These are phyloP conservation scores for Sceloporus tristichus DNA, from an alignment of 2,113 vertebrate species.

Conservation along the genomic window DNA sequence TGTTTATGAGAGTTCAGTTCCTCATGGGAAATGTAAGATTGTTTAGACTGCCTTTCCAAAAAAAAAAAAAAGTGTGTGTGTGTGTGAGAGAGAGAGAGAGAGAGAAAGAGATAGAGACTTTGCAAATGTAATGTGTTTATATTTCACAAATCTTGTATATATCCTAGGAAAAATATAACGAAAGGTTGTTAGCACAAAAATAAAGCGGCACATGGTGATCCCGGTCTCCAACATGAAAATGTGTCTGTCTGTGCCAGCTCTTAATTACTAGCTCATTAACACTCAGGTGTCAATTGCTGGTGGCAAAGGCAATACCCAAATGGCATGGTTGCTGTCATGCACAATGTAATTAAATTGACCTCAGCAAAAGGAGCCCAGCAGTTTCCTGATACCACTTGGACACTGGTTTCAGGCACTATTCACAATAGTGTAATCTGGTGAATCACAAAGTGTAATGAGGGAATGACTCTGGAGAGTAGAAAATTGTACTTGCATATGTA, in stretches of 20 bases:
- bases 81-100: no score
- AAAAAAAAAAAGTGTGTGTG: neutral
- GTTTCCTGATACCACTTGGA: conserved; percentile 79
- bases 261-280: conserved; percentile 91
- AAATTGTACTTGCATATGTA: conserved; percentile 71
- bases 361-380: conserved; percentile 75
- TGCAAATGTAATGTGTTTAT: conserved; percentile 50
- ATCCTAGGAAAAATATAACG: conserved; percentile 61
- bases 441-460: conserved; percentile 74
- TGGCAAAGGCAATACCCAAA: conserved; percentile 84
- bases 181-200: conserved; percentile 76
- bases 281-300: conserved; percentile 88
- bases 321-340: conserved; percentile 82
- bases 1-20: conserved; percentile 35
- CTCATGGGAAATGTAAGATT: conserved; percentile 45
- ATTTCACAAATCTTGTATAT: conserved; percentile 46
- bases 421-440: conserved; percentile 72
- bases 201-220: conserved; percentile 83
- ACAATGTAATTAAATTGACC: conserved; percentile 88
- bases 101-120: conserved; percentile 4
- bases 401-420: conserved; percentile 73
- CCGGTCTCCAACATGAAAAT: conserved; percentile 80
- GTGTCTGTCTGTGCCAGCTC: conserved; percentile 81
- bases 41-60: conserved; percentile 23
- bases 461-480: conserved; percentile 61